A percentile compares a stretch with the other conserved stretches of the same genome.
Evolutionary conservation across 2,797 vertebrate species (phyloP).

Genomic region (Cryptoblepharus egeriae): DNA sequence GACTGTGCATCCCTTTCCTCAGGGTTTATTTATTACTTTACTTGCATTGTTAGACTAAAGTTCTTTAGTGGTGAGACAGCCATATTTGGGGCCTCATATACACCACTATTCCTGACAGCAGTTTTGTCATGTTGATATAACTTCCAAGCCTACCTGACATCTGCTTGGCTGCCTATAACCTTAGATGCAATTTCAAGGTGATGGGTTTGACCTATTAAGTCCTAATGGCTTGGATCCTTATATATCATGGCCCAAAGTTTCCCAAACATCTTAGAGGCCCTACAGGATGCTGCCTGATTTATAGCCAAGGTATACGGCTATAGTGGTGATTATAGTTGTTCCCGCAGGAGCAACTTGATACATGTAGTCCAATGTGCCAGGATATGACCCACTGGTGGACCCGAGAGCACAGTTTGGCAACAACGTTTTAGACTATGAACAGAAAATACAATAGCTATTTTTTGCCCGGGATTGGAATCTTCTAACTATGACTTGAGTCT

Average conservation of each 20-base stretch:
- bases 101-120: background rate
- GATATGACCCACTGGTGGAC: too few species aligned
- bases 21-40: background rate
- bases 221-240: background rate
- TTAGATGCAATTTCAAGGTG: background rate
- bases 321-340: too few species aligned
- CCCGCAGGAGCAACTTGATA: too few species aligned
- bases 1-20: conserved; percentile 34
- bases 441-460: too few species aligned
- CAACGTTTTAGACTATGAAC: too few species aligned
- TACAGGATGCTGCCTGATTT: too few species aligned
- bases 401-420: too few species aligned
- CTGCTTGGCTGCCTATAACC: background rate
- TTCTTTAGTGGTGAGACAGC: background rate
- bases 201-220: background rate
- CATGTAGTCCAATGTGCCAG: too few species aligned
- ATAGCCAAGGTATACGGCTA: too few species aligned
- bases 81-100: background rate
- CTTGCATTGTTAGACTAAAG: conserved; percentile 24
- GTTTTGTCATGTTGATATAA: conserved; percentile 1
- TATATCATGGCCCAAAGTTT: background rate
- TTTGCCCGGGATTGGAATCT: too few species aligned
- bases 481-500: too few species aligned
- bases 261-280: too few species aligned
- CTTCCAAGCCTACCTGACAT: background rate